These are phyloP conservation scores for Aquatica leii DNA, from an alignment of 2,888 invertebrate species.

Conservation along the genomic window DNA sequence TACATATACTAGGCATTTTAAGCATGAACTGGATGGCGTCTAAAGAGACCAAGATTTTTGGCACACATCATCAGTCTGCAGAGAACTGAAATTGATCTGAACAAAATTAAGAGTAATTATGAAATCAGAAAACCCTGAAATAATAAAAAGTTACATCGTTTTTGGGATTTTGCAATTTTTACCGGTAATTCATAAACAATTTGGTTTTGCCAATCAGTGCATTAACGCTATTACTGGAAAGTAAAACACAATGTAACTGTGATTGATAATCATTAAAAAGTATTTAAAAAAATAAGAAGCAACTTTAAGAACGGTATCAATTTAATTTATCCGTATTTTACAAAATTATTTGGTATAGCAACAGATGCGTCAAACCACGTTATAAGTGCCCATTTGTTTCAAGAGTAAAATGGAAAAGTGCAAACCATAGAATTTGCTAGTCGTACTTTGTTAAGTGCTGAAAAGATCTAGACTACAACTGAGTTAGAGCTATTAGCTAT, in stretches of 20 bases:
- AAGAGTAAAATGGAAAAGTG: not conserved
- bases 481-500: slow-evolving; percentile 20
- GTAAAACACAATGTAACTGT: slow-evolving; percentile 8
- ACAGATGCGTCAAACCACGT: slow-evolving; percentile 18
- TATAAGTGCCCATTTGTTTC: no score
- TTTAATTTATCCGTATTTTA: slow-evolving; percentile 2
- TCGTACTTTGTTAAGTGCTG: slow-evolving; percentile 4
- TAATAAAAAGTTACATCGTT: no score
- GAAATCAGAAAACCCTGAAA: no score
- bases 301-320: no score
- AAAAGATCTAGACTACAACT: slow-evolving; percentile 12
- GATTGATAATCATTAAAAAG: not conserved
- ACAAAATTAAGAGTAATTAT: slow-evolving; percentile 36
- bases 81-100: slow-evolving; percentile 38
- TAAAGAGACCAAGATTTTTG: no score
- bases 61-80: no score
- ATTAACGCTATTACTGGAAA: not conserved
- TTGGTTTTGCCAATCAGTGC: not conserved
- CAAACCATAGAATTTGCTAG: slow-evolving; percentile 16
- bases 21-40: no score
- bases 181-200: slow-evolving; percentile 23
- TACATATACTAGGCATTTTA: no score
- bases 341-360: not conserved
- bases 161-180: slow-evolving; percentile 36
- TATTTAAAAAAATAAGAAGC: slow-evolving; percentile 6